Conservation (phyloP, 2,113 vertebrate genomes). For the Microcebus tavaratra region DNA sequence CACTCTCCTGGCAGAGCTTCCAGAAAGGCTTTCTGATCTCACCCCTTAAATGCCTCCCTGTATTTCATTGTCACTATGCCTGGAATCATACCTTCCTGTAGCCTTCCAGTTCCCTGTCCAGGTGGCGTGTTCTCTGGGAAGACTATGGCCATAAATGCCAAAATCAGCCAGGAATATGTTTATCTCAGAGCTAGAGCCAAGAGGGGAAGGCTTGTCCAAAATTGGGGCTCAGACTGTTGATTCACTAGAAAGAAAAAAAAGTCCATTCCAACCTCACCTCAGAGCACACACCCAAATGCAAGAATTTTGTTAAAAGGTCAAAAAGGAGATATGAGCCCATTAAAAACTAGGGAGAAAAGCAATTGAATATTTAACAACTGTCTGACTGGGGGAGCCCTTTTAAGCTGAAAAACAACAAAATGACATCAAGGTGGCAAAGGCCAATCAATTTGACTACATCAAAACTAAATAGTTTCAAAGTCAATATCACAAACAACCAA, state of each 20-base stretch:
- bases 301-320: conserved; percentile 31
- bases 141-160: neutral
- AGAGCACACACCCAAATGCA: conserved; percentile 5
- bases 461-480: conserved; percentile 39
- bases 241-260: neutral
- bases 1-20: neutral
- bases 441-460: neutral
- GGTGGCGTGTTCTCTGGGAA: conserved; percentile 4
- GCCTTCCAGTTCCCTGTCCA: neutral
- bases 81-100: neutral
- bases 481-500: neutral
- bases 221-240: neutral
- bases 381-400: neutral
- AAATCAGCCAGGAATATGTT: neutral
- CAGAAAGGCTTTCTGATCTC: neutral
- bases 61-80: neutral
- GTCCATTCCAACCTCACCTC: neutral
- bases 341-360: neutral
- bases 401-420: conserved; percentile 40
- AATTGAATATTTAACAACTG: conserved; percentile 24
- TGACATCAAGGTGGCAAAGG: conserved; percentile 12
- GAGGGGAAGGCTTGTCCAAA: neutral
- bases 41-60: neutral
- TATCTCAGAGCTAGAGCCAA: neutral
- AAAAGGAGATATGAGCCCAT: neutral